phyloP scores from a whole-genome alignment of 2,888 invertebrate species.

The Ormyrus pomaceus region DNA sequence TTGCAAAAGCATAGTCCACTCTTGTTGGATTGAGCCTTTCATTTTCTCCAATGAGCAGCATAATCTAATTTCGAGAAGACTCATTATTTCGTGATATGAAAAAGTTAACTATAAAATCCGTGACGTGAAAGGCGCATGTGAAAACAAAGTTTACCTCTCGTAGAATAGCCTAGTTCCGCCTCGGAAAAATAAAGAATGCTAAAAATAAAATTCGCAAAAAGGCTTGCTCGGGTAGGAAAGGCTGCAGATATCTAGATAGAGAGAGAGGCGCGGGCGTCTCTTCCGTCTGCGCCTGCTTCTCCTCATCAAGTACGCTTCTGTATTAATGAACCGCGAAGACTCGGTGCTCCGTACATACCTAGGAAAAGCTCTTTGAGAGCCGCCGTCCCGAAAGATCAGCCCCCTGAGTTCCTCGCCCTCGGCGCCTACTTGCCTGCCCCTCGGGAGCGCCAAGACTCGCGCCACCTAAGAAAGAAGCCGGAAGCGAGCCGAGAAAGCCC shows the following conservation, averaged over 20 bases:
- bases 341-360: background rate
- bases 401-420: background rate
- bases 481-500: too few species aligned
- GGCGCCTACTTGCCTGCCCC: slow-evolving; percentile 28
- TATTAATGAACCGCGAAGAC: slow-evolving; percentile 68
- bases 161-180: too few species aligned
- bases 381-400: slow-evolving; percentile 38
- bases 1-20: slow-evolving; percentile 20
- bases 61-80: too few species aligned
- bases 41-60: too few species aligned
- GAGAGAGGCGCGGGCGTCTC: slow-evolving; percentile 1
- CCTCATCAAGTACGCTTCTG: slow-evolving; percentile 67
- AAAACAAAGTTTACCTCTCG: too few species aligned
- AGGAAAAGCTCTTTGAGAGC: slow-evolving; percentile 49
- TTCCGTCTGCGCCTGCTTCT: slow-evolving; percentile 13
- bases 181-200: background rate
- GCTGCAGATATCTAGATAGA: background rate
- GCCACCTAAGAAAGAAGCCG: background rate
- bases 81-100: too few species aligned
- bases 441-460: background rate
- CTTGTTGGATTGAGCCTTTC: background rate
- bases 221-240: background rate
- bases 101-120: too few species aligned
- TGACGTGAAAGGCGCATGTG: too few species aligned
- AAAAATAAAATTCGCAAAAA: background rate